Evolutionary conservation across 2,888 invertebrate species (phyloP).

Genomic region (Sesia bembeciformis): DNA sequence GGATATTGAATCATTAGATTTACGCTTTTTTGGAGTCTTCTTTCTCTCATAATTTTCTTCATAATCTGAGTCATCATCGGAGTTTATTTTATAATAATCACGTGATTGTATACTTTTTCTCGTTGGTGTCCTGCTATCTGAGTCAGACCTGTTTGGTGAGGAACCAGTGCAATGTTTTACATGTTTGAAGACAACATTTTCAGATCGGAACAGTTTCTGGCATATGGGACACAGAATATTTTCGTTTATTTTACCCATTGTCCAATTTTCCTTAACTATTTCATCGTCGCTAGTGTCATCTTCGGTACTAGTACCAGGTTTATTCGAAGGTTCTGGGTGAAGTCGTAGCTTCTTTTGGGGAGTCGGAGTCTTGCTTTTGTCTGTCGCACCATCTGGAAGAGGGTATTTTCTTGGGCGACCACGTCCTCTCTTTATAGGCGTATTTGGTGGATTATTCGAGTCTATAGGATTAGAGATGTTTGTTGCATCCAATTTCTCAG

Average conservation of each 20-base stretch:
- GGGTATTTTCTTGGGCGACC: constrained; percentile 65
- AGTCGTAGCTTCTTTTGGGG: constrained; percentile 53
- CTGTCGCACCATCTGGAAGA: constrained; percentile 30
- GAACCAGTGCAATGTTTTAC: constrained; percentile 69
- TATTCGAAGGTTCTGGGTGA: constrained; percentile 24
- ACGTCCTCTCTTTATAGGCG: constrained; percentile 56
- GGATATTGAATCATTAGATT: constrained; percentile 31
- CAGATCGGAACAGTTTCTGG: constrained; percentile 61
- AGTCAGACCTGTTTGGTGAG: constrained; percentile 59
- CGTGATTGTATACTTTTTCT: constrained; percentile 22
- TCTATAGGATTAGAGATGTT: constrained; percentile 1
- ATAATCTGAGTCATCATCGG: constrained; percentile 13
- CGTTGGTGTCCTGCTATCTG: constrained; percentile 29
- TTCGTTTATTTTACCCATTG: constrained; percentile 71
- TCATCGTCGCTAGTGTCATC: constrained; percentile 33
- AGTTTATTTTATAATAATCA: constrained; percentile 19
- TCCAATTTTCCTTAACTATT: constrained; percentile 61
- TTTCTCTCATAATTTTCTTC: constrained; percentile 32
- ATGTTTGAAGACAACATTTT: constrained; percentile 69
- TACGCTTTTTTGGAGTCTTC: constrained; percentile 23
- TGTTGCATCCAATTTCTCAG: constrained; percentile 28
- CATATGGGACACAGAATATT: constrained; percentile 69
- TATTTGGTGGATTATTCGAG: constrained; percentile 25
- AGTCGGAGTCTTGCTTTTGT: constrained; percentile 30
- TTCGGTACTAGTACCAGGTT: constrained; percentile 30